Conservation (phyloP, 1,140 invertebrate genomes). For the Drosophila chauvacae region DNA sequence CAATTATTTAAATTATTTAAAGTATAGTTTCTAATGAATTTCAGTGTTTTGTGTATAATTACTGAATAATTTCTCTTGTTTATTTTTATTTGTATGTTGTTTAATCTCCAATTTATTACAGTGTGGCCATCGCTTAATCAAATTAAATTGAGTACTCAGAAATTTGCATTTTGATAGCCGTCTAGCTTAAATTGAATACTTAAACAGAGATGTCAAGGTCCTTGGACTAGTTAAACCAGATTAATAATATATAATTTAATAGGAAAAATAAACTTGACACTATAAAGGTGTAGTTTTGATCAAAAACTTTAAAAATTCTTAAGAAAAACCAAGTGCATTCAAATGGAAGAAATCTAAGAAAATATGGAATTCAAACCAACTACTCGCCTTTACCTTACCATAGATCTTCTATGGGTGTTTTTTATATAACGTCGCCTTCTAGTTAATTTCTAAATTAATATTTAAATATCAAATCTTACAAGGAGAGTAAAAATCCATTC, state of each 20-base stretch:
- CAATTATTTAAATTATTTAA: not conserved
- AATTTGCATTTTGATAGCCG: constrained; percentile 17
- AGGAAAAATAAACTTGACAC: not conserved
- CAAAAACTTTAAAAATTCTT: not conserved
- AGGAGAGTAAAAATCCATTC: not conserved
- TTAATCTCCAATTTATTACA: not conserved
- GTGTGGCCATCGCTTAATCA: constrained; percentile 10
- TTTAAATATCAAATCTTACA: accelerated
- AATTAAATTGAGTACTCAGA: constrained; percentile 12
- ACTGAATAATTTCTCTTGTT: not conserved
- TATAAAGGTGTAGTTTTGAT: not conserved
- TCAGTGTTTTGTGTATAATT: not conserved
- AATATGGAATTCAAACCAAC: not conserved
- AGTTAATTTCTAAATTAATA: not conserved
- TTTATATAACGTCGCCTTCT: not conserved
- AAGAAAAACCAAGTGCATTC: not conserved
- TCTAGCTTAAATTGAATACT: not conserved
- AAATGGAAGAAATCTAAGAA: not conserved
- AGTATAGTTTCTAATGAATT: too few relatives aligned
- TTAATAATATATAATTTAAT: not conserved
- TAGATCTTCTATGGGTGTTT: too few relatives aligned
- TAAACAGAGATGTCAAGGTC: not conserved
- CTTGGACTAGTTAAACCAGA: not conserved
- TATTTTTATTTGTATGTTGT: not conserved
- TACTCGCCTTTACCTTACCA: not conserved